A percentile compares a stretch with the other conserved stretches of the same genome.
phyloP scores from a whole-genome alignment of 2,888 invertebrate species.

The Scelioninae gen. 1 region DNA sequence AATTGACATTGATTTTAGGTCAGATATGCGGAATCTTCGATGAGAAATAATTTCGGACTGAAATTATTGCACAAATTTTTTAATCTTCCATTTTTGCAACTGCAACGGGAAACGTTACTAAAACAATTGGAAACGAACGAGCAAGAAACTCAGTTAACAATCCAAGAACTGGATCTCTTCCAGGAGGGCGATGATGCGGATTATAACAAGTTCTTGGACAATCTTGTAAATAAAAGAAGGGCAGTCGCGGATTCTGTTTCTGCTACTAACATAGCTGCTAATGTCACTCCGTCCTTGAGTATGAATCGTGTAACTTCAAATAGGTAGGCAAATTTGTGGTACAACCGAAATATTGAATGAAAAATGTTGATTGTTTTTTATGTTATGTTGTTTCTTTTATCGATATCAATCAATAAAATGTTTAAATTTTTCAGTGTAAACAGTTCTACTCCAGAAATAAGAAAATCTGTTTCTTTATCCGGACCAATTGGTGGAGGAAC shows the following conservation, averaged over 20 bases:
- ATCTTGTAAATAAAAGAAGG: conserved; percentile 89
- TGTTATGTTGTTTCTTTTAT: no score
- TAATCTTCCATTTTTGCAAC: conserved; percentile 95
- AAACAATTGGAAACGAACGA: conserved; percentile 94
- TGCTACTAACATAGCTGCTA: conserved; percentile 84
- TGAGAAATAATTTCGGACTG: conserved; percentile 97
- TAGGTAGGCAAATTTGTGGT: no score
- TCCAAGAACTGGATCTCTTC: conserved; percentile 90
- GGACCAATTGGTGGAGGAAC: conserved; percentile 83
- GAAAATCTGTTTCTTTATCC: conserved; percentile 78
- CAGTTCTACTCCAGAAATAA: conserved; percentile 70
- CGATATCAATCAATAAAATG: background rate
- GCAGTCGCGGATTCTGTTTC: conserved; percentile 89
- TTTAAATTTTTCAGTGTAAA: conserved; percentile 45
- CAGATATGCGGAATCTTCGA: conserved; percentile 95
- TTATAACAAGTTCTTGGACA: conserved; percentile 90
- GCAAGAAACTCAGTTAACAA: conserved; percentile 91
- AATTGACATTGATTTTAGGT: conserved; percentile 84
- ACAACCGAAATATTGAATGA: no score
- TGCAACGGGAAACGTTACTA: conserved; percentile 93
- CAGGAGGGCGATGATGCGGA: conserved; percentile 91
- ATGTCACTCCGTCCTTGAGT: conserved; percentile 78
- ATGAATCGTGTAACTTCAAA: conserved; percentile 74
- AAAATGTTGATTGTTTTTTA: background rate
- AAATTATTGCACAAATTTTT: conserved; percentile 97